A percentile compares a stretch with the other conserved stretches of the same genome.
Evolutionary conservation across 2,888 invertebrate genomes (phyloP).

Genomic region (Hipparchia sbordonii): DNA sequence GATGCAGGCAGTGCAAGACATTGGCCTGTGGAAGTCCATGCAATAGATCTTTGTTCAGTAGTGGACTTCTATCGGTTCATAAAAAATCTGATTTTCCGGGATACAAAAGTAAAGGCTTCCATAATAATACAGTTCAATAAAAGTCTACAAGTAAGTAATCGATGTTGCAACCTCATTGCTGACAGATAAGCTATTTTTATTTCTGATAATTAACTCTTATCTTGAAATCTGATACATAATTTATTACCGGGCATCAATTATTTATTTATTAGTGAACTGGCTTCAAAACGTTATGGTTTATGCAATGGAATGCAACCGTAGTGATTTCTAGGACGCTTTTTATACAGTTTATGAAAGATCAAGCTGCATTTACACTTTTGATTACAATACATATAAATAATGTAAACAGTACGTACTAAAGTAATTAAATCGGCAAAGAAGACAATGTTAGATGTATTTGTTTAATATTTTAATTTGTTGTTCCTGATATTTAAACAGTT

Average conservation of each 20-base stretch:
- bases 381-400: not conserved
- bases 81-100: no score
- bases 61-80: no score
- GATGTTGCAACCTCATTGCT: not conserved
- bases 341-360: not conserved
- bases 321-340: conserved; percentile 6
- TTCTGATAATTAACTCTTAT: not conserved
- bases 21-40: no score
- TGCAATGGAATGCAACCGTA: not conserved
- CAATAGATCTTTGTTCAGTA: no score
- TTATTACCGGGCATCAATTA: conserved; percentile 7
- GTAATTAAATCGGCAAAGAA: not conserved
- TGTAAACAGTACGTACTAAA: not conserved
- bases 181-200: not conserved
- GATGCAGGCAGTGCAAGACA: no score
- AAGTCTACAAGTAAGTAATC: conserved; percentile 3
- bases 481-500: no score
- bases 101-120: no score
- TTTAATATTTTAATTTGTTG: not conserved
- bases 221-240: conserved; percentile 17
- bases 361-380: not conserved
- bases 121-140: not conserved
- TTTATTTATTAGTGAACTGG: conserved; percentile 3
- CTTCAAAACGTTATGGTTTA: not conserved
- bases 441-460: not conserved